Conservation (phyloP, 1,140 invertebrate species). For the Schlechtendalia chinensis region DNA sequence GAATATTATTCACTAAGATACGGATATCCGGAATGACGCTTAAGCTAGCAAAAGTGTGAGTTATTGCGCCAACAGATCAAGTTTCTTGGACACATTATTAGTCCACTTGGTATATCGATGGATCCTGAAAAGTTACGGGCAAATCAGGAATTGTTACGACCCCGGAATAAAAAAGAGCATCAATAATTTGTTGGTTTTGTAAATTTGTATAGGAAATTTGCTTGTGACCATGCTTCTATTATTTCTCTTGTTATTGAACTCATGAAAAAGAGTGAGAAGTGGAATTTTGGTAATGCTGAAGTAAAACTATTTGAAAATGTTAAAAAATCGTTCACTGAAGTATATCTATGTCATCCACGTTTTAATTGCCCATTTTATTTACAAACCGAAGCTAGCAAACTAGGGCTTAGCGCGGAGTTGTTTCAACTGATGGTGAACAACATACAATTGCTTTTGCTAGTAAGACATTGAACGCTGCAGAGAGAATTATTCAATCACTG, state of each 20-base stretch:
- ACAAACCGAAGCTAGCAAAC: constrained; percentile 73
- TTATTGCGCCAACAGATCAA: too few relatives aligned
- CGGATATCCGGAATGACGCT: too few relatives aligned
- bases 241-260: background rate
- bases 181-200: background rate
- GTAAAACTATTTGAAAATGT: background rate
- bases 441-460: constrained; percentile 12
- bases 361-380: background rate
- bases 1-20: background rate
- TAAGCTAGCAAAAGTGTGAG: too few relatives aligned
- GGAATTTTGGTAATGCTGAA: background rate
- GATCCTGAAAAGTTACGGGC: too few relatives aligned
- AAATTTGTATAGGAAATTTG: background rate
- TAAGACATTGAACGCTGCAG: background rate
- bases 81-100: too few relatives aligned
- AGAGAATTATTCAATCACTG: constrained; percentile 17
- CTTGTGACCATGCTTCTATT: background rate
- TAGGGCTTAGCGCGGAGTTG: constrained; percentile 73
- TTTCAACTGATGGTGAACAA: constrained; percentile 57
- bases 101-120: too few relatives aligned
- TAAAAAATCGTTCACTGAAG: background rate
- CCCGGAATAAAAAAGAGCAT: background rate
- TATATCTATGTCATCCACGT: background rate
- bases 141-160: background rate
- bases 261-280: background rate